Base-by-base conservation (phyloP, 1,140 invertebrate genomes). In the Antheraea pernyi region DNA sequence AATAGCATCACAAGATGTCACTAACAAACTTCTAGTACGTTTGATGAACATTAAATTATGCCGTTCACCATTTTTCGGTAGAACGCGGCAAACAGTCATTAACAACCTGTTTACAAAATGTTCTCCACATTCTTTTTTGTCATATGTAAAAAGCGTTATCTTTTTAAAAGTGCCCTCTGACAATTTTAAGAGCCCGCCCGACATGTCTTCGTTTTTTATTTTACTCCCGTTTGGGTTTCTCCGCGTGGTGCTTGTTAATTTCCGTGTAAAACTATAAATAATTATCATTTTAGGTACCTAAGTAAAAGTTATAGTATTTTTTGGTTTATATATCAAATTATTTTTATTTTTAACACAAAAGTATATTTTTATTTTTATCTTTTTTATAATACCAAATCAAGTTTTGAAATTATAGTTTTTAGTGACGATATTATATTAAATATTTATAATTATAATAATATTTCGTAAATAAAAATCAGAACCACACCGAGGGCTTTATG, bases 91-190 rank as follows among this genome's bases (percentile, higher is more conserved):
- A 65, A 77, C 75, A 72, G 70, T 84, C 85, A 80, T 88, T 88
- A 86, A 89, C 86, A 88, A 88, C 85, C 86, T 83, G 87, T 87
- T 88, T 84, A 88, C 85, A 87, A 86, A 88, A 81, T 82, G 83
- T 78, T 76, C 74, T 76, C 77, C 64, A 79, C 77, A 84, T 85
- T 86, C 85, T 89, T 85, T 83, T 79, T 76, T 80, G 8, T 48
- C 64, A n/a, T 53, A 53, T 61, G 80, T 85, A 80, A 82, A 81
- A 80, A 79, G 69, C 79, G 76, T 87, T 89, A 88, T 89, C 87
- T 85, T 71, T 79, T 87, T 84, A 87, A 83, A 82, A 84, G 83
- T 82, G 80, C 79, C 77, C 84, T 82, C 84, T 78, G 81, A 87
- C 85, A 83, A 83, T 82, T 83, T 86, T 86, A 85, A 86, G 75